A percentile compares a stretch with the other conserved stretches of the same genome.
These are phyloP conservation scores for Vanessa cardui DNA, from an alignment of 2,888 invertebrate genomes.

Conservation along the genomic window DNA sequence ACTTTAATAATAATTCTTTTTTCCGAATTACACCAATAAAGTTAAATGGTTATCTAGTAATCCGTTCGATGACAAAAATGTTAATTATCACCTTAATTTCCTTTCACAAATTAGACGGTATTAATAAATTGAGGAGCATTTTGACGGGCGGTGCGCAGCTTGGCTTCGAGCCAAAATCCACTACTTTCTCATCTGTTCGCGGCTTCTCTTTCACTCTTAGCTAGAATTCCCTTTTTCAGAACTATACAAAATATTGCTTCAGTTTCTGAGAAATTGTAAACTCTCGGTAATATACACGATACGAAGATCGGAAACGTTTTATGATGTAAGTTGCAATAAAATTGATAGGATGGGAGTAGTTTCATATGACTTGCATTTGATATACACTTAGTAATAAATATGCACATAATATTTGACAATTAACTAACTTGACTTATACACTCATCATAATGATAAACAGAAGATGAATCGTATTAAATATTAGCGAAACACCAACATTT, in stretches of 20 bases:
- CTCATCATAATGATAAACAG: too few species aligned
- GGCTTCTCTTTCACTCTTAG: conserved; percentile 57
- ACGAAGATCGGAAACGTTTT: conserved; percentile 72
- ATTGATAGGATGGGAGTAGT: neutral
- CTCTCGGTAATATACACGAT: conserved; percentile 63
- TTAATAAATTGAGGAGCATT: conserved; percentile 69
- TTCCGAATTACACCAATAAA: conserved; percentile 48
- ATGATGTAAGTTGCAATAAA: conserved; percentile 55
- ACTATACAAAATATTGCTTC: conserved; percentile 70
- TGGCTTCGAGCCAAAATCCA: conserved; percentile 67
- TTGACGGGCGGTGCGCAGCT: conserved; percentile 55
- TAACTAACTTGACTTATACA: too few species aligned
- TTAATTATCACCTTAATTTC: conserved; percentile 71
- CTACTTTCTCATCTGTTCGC: conserved; percentile 66
- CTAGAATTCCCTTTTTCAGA: conserved; percentile 39
- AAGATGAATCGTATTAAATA: too few species aligned
- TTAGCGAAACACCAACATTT: too few species aligned
- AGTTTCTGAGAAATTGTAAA: conserved; percentile 73
- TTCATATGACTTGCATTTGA: too few species aligned
- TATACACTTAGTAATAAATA: too few species aligned
- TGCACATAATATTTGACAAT: too few species aligned
- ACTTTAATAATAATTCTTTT: conserved; percentile 48
- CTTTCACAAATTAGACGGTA: conserved; percentile 69
- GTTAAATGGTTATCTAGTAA: conserved; percentile 61
- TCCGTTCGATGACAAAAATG: conserved; percentile 72